Evolutionary conservation across 2,888 invertebrate species (phyloP).

Genomic region (Apocheima hispidaria): DNA sequence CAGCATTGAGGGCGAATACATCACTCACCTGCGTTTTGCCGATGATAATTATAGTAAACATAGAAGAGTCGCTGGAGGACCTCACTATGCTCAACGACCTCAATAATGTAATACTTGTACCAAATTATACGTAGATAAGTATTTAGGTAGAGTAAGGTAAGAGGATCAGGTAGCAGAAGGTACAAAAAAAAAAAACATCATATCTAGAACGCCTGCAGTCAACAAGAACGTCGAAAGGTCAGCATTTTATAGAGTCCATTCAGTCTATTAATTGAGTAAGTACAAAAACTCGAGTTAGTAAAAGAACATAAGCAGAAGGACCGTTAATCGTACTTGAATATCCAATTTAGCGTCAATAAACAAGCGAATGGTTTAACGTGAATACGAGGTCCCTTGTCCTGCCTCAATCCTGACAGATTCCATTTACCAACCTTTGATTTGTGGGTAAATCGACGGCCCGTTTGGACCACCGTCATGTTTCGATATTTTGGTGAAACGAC

Average conservation of each 20-base stretch:
- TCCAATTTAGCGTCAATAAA: conserved; percentile 40
- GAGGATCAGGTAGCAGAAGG: no score
- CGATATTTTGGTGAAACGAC: conserved; percentile 26
- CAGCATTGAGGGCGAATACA: no score
- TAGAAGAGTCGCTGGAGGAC: no score
- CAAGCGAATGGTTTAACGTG: conserved; percentile 38
- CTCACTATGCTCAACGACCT: no score
- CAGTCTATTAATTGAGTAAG: not conserved
- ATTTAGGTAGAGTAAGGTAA: no score
- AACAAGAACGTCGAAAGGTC: not conserved
- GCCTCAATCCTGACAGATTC: conserved; percentile 46
- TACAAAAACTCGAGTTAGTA: not conserved
- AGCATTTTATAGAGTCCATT: not conserved
- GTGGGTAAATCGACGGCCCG: conserved; percentile 47
- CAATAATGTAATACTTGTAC: no score
- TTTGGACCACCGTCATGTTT: conserved; percentile 36
- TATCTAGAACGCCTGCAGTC: not conserved
- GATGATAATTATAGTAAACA: no score
- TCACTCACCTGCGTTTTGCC: no score
- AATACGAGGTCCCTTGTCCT: conserved; percentile 44
- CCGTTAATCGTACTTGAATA: conserved; percentile 26
- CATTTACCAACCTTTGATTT: conserved; percentile 52
- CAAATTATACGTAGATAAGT: no score
- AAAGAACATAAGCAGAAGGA: conserved; percentile 2
- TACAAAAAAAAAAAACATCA: not conserved